phyloP scores from a whole-genome alignment of 2,888 invertebrate genomes.

The Cantharis rustica region DNA sequence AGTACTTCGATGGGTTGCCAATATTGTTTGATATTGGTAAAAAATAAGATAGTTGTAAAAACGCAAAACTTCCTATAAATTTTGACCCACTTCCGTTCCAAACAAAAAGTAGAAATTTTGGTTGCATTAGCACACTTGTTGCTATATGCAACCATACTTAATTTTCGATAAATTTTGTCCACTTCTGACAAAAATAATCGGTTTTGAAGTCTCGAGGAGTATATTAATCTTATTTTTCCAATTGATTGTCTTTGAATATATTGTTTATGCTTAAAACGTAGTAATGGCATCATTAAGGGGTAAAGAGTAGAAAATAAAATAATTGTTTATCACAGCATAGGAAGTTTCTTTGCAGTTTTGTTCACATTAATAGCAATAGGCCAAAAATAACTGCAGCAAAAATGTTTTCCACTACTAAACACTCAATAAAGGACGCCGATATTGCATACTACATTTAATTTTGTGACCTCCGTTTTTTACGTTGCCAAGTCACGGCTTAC shows the following conservation, averaged over 20 bases:
- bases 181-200: background rate
- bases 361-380: background rate
- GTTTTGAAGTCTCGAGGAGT: background rate
- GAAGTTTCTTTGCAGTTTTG: background rate
- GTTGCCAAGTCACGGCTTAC: background rate
- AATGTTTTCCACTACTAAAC: background rate
- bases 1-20: background rate
- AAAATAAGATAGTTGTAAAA: background rate
- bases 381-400: background rate
- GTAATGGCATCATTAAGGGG: too few relatives aligned
- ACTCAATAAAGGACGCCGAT: background rate
- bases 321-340: background rate
- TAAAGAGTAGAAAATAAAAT: background rate
- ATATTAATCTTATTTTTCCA: background rate
- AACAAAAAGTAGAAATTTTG: background rate
- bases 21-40: background rate
- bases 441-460: background rate
- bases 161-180: background rate
- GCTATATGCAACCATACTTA: background rate
- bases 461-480: background rate
- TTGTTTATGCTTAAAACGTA: background rate
- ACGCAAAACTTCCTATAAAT: background rate
- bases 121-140: background rate
- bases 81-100: background rate
- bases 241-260: background rate